Evolutionary conservation across 2,797 vertebrate species (phyloP).

Genomic region (Phrynocephalus vlangalii): DNA sequence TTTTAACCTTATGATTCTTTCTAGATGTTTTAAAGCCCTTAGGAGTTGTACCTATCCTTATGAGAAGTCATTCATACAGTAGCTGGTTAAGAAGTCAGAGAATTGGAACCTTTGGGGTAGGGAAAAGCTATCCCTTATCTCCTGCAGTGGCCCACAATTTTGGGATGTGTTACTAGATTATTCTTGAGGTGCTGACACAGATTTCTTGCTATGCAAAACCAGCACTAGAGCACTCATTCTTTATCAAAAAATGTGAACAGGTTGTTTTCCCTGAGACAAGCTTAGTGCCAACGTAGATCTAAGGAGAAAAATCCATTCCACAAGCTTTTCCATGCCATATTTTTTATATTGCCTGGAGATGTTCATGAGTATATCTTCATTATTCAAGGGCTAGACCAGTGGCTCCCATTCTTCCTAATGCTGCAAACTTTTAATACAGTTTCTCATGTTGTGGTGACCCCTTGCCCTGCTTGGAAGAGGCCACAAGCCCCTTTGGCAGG

Average conservation of each 20-base stretch:
- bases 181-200: background rate
- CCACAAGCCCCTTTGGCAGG: no score
- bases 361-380: slow-evolving; percentile 35
- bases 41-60: no score
- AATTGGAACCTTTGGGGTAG: background rate
- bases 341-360: slow-evolving; percentile 15
- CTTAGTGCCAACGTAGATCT: background rate
- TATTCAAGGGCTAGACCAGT: slow-evolving; percentile 28
- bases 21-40: background rate
- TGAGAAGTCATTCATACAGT: no score
- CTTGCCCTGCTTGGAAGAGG: no score
- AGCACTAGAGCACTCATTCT: background rate
- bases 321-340: background rate
- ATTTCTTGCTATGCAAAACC: background rate
- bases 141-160: background rate
- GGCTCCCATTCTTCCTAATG: no score
- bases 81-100: background rate
- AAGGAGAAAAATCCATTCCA: background rate
- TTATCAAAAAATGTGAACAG: background rate
- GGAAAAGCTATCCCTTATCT: background rate
- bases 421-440: no score
- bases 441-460: no score
- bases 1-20: background rate
- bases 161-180: background rate
- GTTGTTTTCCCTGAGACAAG: background rate